Evolutionary conservation across 1,140 invertebrate species (phyloP).

Genomic region (Cherax destructor): DNA sequence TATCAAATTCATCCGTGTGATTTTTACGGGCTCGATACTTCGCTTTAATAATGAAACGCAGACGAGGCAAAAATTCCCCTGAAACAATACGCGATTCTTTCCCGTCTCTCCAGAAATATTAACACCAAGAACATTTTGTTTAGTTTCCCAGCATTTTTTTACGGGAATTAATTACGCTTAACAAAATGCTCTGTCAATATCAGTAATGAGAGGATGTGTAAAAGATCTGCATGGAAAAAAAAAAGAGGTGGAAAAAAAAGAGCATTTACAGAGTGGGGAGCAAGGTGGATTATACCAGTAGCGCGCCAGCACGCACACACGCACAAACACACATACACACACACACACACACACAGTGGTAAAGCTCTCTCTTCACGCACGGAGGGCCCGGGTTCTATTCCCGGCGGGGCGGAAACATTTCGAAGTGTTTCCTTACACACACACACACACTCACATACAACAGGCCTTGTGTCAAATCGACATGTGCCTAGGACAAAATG

Average conservation of each 20-base stretch:
- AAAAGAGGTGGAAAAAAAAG: neutral
- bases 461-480: too few relatives aligned
- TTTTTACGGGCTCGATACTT: constrained; percentile 37
- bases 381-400: too few relatives aligned
- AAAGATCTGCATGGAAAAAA: constrained; percentile 26
- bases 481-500: too few relatives aligned
- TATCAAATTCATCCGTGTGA: constrained; percentile 36
- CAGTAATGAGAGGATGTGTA: constrained; percentile 41
- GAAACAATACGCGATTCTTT: constrained; percentile 24
- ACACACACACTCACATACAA: too few relatives aligned
- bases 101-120: constrained; percentile 28
- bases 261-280: neutral
- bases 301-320: neutral
- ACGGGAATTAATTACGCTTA: constrained; percentile 38
- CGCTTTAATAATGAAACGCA: constrained; percentile 34
- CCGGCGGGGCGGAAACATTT: too few relatives aligned
- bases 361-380: too few relatives aligned
- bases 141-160: neutral
- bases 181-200: constrained; percentile 49
- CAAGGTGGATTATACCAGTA: neutral
- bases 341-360: constrained; percentile 15
- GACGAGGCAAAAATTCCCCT: constrained; percentile 13
- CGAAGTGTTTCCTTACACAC: too few relatives aligned
- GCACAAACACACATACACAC: constrained; percentile 21
- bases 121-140: constrained; percentile 22